These are phyloP conservation scores for Lithodes maja DNA, from an alignment of 2,888 invertebrate species.

Conservation along the genomic window DNA sequence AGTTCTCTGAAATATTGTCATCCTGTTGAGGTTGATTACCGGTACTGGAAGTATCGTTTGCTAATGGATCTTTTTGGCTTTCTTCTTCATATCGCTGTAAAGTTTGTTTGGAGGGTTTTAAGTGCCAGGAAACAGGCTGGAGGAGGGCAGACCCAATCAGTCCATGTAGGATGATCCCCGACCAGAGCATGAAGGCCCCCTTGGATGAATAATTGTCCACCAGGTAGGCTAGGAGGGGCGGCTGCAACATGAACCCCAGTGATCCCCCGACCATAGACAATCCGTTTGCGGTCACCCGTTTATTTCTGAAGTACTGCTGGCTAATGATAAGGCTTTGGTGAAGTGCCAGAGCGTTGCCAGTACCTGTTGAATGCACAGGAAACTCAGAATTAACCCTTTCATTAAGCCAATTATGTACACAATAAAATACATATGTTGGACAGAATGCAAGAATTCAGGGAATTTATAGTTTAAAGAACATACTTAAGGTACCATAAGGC, in stretches of 20 bases:
- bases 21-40: too few relatives aligned
- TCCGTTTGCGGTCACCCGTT: conserved; percentile 49
- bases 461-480: too few relatives aligned
- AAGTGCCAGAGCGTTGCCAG: conserved; percentile 20
- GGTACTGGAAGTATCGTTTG: too few relatives aligned
- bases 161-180: conserved; percentile 47
- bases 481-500: too few relatives aligned
- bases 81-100: too few relatives aligned
- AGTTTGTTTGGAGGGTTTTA: conserved; percentile 4
- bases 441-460: too few relatives aligned
- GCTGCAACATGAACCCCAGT: conserved; percentile 37
- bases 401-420: too few relatives aligned
- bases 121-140: conserved; percentile 54
- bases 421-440: too few relatives aligned
- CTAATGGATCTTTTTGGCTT: too few relatives aligned
- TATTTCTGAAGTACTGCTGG: conserved; percentile 42
- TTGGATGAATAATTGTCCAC: conserved; percentile 27
- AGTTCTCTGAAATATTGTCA: too few relatives aligned
- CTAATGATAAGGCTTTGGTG: conserved; percentile 51
- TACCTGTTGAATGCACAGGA: neutral
- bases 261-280: conserved; percentile 52
- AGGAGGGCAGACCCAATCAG: conserved; percentile 42
- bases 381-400: too few relatives aligned
- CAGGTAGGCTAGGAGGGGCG: conserved; percentile 23
- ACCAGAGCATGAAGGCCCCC: conserved; percentile 59